Evolutionary conservation across 2,888 invertebrate species (phyloP).

Genomic region (Drosophila bunnanda): DNA sequence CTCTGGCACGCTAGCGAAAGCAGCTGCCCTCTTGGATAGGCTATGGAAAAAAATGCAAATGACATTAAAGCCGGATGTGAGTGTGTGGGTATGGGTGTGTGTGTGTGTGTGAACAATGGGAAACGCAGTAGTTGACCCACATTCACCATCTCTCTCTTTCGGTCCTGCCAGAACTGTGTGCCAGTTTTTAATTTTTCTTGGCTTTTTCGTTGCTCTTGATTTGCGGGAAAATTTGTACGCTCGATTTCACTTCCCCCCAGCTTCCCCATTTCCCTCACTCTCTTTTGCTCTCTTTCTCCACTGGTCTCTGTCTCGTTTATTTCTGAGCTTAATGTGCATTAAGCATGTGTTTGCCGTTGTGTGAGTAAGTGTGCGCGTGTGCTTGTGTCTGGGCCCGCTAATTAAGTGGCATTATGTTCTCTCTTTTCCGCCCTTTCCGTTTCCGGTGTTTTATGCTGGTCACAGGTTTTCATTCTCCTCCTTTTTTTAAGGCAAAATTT

Average conservation of each 20-base stretch:
- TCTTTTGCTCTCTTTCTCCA: neutral
- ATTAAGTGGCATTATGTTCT: constrained; percentile 58
- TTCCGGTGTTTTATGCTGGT: constrained; percentile 32
- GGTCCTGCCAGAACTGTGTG: constrained; percentile 20
- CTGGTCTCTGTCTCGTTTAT: constrained; percentile 1
- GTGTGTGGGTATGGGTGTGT: constrained; percentile 31
- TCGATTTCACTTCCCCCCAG: constrained; percentile 28
- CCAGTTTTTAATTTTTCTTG: constrained; percentile 44
- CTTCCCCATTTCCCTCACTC: neutral
- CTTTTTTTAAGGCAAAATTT: neutral
- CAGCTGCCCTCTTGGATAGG: constrained; percentile 61
- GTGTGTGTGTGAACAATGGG: constrained; percentile 51
- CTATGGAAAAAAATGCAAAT: constrained; percentile 66
- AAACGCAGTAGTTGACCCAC: constrained; percentile 70
- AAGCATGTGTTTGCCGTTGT: constrained; percentile 40
- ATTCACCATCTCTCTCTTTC: constrained; percentile 39
- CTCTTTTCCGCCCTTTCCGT: constrained; percentile 45
- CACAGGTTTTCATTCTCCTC: constrained; percentile 25
- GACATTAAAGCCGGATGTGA: constrained; percentile 62
- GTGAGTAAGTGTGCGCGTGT: constrained; percentile 24
- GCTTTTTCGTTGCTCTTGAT: constrained; percentile 50
- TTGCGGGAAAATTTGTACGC: constrained; percentile 57
- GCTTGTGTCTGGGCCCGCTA: constrained; percentile 36
- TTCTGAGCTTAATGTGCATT: constrained; percentile 38
- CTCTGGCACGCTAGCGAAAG: constrained; percentile 33